Evolutionary conservation across 2,797 vertebrate genomes (phyloP), one percentile per base, ranked within the genome.

Genomic region (Apogon talboti): DNA sequence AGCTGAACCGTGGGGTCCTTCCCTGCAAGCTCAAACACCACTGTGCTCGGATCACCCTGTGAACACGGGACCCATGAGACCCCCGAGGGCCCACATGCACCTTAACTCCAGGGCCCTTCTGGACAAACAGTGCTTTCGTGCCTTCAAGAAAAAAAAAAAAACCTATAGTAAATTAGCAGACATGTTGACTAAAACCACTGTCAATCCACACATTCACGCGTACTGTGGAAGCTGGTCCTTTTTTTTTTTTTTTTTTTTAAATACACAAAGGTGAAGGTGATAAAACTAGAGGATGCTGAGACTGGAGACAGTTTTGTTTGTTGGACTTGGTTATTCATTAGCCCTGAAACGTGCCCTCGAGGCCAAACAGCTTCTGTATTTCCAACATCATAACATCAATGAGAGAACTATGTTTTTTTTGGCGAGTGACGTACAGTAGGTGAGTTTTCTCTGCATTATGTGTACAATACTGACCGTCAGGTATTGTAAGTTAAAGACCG

Each of bases 11-110:
- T 69, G 96, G 96, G 9, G 92, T 96, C 56, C 92, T 99, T 82
- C 98, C 98, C 80, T 98, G 95, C 93, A 98, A 95, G 84, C 94
- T 99, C 78, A 98, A 96, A 90, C 96, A 99, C 91, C 96, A 97
- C 82, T 99, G 98, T 82, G 87, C 94, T 76, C 91, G 90, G 79
- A 94, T 96, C 87, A 86, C 94, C 85, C 92, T 98, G 90, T 99
- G 95, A 95, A 83, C 76, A 78, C 80, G 83, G 50, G 66, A 54
- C 57, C 68, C 74, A 33, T 11, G 50, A 74, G 71, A 73, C 53
- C 60, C 58, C 63, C 14, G 21, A 52, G 76, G 66, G 56, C 76
- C 52, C 61, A 59, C 42, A 50, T 50, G 69, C 67, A 78, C 76
- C 74, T 77, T 84, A 64, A 73, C 73, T 77, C 47, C 57, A 56